Evolutionary conservation across 2,888 invertebrate species (phyloP), one percentile per base, ranked within the genome.

Genomic region (Dromius quadrimaculatus): DNA sequence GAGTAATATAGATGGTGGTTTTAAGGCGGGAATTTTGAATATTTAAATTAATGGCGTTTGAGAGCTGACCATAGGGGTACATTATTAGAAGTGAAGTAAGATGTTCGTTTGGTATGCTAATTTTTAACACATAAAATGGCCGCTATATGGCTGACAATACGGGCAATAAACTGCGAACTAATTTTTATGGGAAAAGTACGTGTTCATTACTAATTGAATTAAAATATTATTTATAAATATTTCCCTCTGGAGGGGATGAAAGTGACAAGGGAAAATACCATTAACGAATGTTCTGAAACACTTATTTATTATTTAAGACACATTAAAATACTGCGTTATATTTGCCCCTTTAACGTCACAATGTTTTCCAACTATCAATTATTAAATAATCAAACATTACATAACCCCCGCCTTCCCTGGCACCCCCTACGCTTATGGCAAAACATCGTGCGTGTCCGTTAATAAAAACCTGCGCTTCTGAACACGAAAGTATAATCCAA

Each of bases 381-480:
- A 61, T 61, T 61, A 61, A 61, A 23, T 61, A 41, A 61, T 41
- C 61, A 61, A 61, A 61, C 61, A 61, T 61, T 61, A 61, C 41
- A 61, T 61, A 61, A 54, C 19, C 23, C 41, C 38, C 38, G 5
- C 4, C 5, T 23, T 5, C 23, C 50, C 50, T 1, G 11, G 23
- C 6, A 8, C 1, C 59, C 36, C 34, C 36, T n/a, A 2, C 36
- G 19, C 36, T 20, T 5, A 45, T 19, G 47, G 11, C 47, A 19
- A 15, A 15, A 28, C 28, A 5, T 8, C 50, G 50, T 54, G 50
- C 50, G 50, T 19, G 23, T 15, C 17, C 41, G 28, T 23, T 47
- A 22, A 47, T 47, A 47, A 22, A 20, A 47, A 47, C 47, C 20
- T 23, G 23, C 23, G 50, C 23, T 28, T 41, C 41, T 41, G 41